Evolutionary conservation across 2,888 invertebrate genomes (phyloP).

Genomic region (Drosophila tripunctata): DNA sequence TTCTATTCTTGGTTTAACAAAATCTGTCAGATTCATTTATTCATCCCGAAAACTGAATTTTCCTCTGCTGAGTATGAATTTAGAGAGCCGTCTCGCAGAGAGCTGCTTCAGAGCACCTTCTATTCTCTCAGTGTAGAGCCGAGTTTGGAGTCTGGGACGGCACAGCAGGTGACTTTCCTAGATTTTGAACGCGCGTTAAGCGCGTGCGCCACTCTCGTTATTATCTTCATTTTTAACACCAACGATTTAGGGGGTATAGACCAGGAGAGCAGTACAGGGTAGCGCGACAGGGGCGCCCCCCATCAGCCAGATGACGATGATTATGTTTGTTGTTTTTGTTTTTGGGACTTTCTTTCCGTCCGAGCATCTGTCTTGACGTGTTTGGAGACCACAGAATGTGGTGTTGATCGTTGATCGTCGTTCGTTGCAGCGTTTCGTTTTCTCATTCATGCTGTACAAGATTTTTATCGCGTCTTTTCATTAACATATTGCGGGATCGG

Average conservation of each 20-base stretch:
- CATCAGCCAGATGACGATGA: slow-evolving; percentile 58
- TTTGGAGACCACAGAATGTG: slow-evolving; percentile 64
- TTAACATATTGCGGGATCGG: slow-evolving; percentile 73
- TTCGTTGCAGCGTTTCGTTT: slow-evolving; percentile 53
- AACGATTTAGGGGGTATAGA: slow-evolving; percentile 2
- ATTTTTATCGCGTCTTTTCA: slow-evolving; percentile 75
- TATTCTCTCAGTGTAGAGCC: neutral
- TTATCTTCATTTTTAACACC: slow-evolving; percentile 81
- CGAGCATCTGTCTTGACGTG: slow-evolving; percentile 26
- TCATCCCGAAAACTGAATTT: no score
- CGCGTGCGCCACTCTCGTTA: slow-evolving; percentile 72
- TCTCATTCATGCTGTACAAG: slow-evolving; percentile 79
- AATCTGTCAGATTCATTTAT: no score
- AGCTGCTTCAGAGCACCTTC: neutral
- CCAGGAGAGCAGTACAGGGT: neutral
- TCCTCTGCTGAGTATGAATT: no score
- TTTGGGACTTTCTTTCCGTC: slow-evolving; percentile 55
- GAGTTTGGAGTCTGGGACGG: slow-evolving; percentile 18
- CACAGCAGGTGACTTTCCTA: slow-evolving; percentile 71
- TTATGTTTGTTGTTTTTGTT: neutral
- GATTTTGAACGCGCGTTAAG: slow-evolving; percentile 47
- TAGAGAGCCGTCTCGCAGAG: no score
- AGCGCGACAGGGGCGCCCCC: slow-evolving; percentile 21
- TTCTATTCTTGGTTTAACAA: no score
- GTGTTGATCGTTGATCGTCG: slow-evolving; percentile 53